Conservation (phyloP, 2,113 vertebrate genomes). For the Bombycilla garrulus region DNA sequence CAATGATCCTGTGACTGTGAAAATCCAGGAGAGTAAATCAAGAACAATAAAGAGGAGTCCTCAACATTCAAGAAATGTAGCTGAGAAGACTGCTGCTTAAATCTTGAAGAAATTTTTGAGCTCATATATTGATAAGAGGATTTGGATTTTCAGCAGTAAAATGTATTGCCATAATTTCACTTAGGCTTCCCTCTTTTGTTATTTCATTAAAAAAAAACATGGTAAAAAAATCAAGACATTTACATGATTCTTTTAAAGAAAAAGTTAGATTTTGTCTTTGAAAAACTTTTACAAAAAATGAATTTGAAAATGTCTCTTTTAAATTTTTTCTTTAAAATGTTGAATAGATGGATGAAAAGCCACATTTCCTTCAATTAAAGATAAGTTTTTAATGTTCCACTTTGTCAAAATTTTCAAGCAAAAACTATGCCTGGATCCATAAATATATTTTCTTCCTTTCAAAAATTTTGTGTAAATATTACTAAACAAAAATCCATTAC, state of each 20-base stretch:
- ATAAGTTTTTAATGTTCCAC: neutral
- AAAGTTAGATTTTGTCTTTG: neutral
- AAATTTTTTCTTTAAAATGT: neutral
- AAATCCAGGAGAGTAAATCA: neutral
- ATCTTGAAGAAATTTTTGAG: neutral
- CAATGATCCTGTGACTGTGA: neutral
- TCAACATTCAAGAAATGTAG: neutral
- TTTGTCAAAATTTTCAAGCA: neutral
- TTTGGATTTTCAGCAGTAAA: neutral
- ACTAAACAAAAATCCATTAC: neutral
- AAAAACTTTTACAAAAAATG: rapidly evolving
- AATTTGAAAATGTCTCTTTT: neutral
- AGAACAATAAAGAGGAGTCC: neutral
- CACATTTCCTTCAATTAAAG: neutral
- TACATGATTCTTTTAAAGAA: rapidly evolving
- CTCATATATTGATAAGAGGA: rapidly evolving
- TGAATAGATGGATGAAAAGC: neutral
- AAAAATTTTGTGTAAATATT: neutral
- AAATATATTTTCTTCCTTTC: neutral
- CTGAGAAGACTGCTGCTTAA: neutral
- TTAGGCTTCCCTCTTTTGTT: neutral
- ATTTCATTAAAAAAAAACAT: neutral
- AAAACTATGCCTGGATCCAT: rapidly evolving
- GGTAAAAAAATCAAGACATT: neutral
- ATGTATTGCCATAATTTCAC: rapidly evolving